Percentiles rank a stretch among this genome's conserved stretches.
Evolutionary conservation across 2,797 vertebrate species (phyloP).

Genomic region (Tinamus major): DNA sequence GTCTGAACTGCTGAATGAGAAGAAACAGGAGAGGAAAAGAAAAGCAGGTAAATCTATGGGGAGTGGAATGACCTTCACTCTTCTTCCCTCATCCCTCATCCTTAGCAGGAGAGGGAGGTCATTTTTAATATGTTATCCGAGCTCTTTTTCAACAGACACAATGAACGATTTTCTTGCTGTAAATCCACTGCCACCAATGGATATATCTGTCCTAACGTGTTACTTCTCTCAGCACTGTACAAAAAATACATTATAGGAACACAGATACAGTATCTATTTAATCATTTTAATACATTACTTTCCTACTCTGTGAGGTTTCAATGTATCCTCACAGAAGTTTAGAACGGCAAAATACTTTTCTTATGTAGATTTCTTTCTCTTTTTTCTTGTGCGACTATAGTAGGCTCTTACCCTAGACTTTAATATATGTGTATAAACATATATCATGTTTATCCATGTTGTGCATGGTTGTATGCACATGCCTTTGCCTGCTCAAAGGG

Average conservation of each 20-base stretch:
- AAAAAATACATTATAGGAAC: slow-evolving; percentile 22
- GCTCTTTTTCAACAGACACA: neutral
- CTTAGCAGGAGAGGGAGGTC: neutral
- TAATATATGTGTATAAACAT: neutral
- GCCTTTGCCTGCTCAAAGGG: neutral
- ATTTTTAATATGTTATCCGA: neutral
- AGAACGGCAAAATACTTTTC: neutral
- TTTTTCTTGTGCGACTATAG: neutral
- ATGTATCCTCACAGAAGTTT: neutral
- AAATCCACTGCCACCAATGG: neutral
- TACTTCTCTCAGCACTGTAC: neutral
- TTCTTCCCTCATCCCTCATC: neutral
- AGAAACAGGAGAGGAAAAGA: neutral
- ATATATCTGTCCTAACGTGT: neutral
- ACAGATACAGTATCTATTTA: slow-evolving; percentile 14
- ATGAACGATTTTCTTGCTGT: neutral
- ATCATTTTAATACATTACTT: neutral
- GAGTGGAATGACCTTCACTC: neutral
- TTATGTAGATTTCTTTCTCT: neutral
- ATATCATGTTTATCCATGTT: neutral
- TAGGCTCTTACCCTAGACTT: rapidly evolving
- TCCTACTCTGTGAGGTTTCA: neutral
- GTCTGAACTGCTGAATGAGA: neutral
- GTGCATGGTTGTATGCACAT: neutral
- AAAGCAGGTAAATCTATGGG: neutral